Evolutionary conservation across 2,888 invertebrate species (phyloP), one percentile per base, ranked within the genome.

Genomic region (Mechanitis mazaeus): DNA sequence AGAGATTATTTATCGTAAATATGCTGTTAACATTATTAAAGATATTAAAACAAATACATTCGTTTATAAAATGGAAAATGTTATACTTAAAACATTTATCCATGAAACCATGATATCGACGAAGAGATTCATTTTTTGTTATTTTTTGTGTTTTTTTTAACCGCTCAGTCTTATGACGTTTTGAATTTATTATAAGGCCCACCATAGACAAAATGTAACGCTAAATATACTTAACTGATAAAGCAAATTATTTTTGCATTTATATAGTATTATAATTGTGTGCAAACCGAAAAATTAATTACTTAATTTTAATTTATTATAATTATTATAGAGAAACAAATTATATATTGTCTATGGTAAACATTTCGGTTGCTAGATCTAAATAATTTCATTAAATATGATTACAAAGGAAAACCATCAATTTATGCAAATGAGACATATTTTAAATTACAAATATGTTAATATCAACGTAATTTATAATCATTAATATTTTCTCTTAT

Each of bases 151-250:
- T 58, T 62, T 63, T 78, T 80, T 80, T 83, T 82, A 84, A 87
- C 82, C 85, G 79, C 79, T 87, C 88, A 87, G 89, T 90, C 88
- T 88, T 89, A 87, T 87, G 86, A 87, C 87, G 84, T 85, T 79
- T 76, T 77, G 72, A 75, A 78, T 73, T 75, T 78, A 75, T 72
- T 74, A 55, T 56, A 62, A 60, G 66, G 59, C 45, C 54, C 54
- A 58, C 56, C 50, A 63, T 56, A 66, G 64, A 64, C 56, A 60
- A 64, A 58, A 42, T 42, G 42, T 42, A 42, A 60, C 61, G 60
- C 69, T 68, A 70, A 71, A 72, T 70, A 67, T 31, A 50, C 50
- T 50, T 50, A 50, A 50, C 50, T 31, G 50, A 50, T 50, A 11
- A 50, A 31, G 50, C 50, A 50, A 50, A 50, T 50, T 31, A 50